Conservation (phyloP, 2,113 vertebrate genomes). For the Bufo gargarizans region DNA sequence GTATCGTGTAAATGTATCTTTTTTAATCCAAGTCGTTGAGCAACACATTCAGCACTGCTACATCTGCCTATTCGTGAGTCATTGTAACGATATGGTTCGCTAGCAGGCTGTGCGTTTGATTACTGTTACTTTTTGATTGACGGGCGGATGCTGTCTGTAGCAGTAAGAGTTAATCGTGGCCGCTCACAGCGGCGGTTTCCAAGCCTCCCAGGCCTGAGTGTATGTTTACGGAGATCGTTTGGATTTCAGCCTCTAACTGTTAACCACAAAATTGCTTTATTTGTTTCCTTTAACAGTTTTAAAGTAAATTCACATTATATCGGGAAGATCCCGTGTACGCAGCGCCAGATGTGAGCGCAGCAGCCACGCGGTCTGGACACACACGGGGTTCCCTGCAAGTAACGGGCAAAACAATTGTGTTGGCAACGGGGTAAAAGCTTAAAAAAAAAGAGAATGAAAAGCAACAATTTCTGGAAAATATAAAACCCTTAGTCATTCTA, state of each 20-base stretch:
- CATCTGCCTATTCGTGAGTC: neutral
- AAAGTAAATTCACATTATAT: conserved; percentile 46
- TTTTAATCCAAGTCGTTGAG: neutral
- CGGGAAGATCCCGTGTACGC: conserved; percentile 27
- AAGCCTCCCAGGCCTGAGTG: neutral
- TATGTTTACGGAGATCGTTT: conserved; percentile 31
- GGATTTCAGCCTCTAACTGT: conserved; percentile 16
- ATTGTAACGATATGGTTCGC: neutral
- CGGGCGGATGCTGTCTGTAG: neutral
- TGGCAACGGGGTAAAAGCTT: neutral
- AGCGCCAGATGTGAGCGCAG: conserved; percentile 18
- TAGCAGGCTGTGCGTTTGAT: neutral
- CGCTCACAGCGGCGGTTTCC: neutral
- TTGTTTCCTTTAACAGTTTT: conserved; percentile 46
- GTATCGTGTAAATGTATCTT: neutral
- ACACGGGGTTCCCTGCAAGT: neutral
- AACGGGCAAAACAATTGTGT: neutral
- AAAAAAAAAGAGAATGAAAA: too few species aligned
- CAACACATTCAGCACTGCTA: neutral
- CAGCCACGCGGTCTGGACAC: neutral
- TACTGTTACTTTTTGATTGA: neutral
- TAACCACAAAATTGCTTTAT: conserved; percentile 48
- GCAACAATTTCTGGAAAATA: too few species aligned
- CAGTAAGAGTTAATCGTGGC: neutral
- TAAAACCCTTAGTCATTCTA: too few species aligned